A percentile compares a stretch with the other conserved stretches of the same genome.
Conservation (phyloP, 2,888 invertebrate genomes). For the Cantharis flavilabris region DNA sequence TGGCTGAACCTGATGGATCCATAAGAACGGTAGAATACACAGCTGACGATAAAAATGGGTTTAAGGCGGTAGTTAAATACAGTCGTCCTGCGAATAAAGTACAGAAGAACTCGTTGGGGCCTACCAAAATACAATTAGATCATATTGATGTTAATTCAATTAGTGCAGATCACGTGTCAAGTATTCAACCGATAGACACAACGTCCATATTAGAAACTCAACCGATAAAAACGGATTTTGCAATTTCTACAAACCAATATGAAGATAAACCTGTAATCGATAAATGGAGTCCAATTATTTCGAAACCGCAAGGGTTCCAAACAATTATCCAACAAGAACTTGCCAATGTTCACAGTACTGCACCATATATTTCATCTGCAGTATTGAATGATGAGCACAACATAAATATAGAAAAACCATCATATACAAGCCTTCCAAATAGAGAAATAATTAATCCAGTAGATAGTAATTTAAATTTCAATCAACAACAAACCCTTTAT, state of each 20-base stretch:
- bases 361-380: not conserved
- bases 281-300: conserved; percentile 1
- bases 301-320: not conserved
- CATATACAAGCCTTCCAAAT: not conserved
- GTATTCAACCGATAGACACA: not conserved
- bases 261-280: not conserved
- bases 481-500: not conserved
- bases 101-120: not conserved
- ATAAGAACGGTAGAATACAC: conserved; percentile 65
- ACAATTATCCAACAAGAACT: not conserved
- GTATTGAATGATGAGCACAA: not conserved
- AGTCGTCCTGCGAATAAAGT: conserved; percentile 54
- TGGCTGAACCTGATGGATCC: conserved; percentile 70
- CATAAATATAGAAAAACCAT: not conserved
- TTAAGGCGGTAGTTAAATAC: conserved; percentile 63
- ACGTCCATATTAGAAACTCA: not conserved
- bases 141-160: not conserved
- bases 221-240: not conserved
- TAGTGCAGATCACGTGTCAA: not conserved
- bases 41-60: conserved; percentile 62
- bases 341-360: not conserved
- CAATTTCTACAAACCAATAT: not conserved
- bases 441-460: conserved; percentile 39
- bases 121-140: not conserved
- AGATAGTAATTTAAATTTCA: conserved; percentile 38